phyloP scores from a whole-genome alignment of 1,140 invertebrate species.

The Brachionus paranguensis region DNA sequence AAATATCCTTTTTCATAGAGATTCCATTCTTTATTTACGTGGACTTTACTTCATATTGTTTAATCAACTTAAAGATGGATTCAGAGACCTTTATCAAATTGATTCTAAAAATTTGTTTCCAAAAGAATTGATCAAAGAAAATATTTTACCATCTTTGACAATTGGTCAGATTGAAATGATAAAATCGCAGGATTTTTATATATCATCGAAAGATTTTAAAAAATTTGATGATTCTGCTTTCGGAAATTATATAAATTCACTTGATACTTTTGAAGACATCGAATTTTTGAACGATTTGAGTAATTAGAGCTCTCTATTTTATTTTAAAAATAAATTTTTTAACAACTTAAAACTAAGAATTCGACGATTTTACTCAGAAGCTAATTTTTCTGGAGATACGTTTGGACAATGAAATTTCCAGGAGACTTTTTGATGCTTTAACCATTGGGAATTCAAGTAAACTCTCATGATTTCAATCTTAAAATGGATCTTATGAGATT shows the following conservation, averaged over 20 bases:
- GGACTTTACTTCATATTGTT: not conserved
- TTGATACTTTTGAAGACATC: not conserved
- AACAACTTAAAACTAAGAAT: not conserved
- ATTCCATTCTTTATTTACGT: not conserved
- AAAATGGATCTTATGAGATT: too few relatives aligned
- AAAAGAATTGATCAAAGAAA: not conserved
- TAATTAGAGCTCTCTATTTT: not conserved
- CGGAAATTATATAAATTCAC: not conserved
- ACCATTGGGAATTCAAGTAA: slow-evolving; percentile 18
- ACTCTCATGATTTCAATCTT: not conserved
- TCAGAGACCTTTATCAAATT: not conserved
- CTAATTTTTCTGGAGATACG: not conserved
- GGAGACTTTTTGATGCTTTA: slow-evolving; percentile 30
- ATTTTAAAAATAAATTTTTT: not conserved
- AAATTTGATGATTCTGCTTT: not conserved
- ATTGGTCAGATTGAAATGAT: not conserved
- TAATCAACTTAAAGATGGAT: slow-evolving; percentile 19
- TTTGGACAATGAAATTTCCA: not conserved
- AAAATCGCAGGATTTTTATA: not conserved
- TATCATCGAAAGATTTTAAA: not conserved
- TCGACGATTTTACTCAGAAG: not conserved
- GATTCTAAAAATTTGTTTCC: not conserved
- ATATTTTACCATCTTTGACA: not conserved
- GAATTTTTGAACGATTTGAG: slow-evolving; percentile 1
- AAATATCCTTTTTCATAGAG: not conserved